Evolutionary conservation across 2,888 invertebrate genomes (phyloP).

Genomic region (Eutolmus rufibarbis): DNA sequence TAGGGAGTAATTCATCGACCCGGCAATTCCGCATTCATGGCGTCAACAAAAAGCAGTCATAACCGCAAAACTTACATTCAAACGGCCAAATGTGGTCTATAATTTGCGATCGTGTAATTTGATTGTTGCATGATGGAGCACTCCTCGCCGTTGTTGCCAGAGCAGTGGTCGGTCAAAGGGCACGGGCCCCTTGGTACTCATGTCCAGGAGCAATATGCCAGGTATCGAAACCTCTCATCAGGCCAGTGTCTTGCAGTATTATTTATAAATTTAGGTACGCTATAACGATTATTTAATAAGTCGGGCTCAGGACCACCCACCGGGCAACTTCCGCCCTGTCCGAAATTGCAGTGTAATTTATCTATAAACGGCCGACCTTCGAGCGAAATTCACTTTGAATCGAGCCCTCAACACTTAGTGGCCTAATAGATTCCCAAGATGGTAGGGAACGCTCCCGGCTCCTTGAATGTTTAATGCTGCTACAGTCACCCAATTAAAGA

Average conservation of each 20-base stretch:
- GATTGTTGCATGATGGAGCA: slow-evolving; percentile 45
- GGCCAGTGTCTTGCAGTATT: slow-evolving; percentile 27
- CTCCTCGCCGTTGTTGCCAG: background rate
- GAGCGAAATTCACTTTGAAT: slow-evolving; percentile 14
- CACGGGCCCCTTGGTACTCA: background rate
- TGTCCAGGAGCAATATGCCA: slow-evolving; percentile 3
- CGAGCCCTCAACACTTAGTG: background rate
- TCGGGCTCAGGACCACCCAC: background rate
- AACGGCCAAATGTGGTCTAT: slow-evolving; percentile 36
- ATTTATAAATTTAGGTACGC: slow-evolving; percentile 38
- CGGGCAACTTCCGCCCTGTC: background rate
- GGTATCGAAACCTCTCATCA: slow-evolving; percentile 1
- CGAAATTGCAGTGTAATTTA: slow-evolving; percentile 28
- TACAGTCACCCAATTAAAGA: slow-evolving; percentile 35
- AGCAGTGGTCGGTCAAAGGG: background rate
- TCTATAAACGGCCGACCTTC: background rate
- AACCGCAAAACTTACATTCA: slow-evolving; percentile 24
- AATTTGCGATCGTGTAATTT: slow-evolving; percentile 47
- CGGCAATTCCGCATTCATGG: background rate
- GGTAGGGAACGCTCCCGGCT: background rate
- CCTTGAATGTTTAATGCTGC: slow-evolving; percentile 15
- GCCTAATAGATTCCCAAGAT: slow-evolving; percentile 16
- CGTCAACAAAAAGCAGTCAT: slow-evolving; percentile 20
- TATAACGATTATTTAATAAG: slow-evolving; percentile 40
- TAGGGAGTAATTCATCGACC: background rate